A percentile compares a stretch with the other conserved stretches of the same genome.
Evolutionary conservation across 2,797 vertebrate genomes (phyloP).

Genomic region (Ctenosaura bakeri): DNA sequence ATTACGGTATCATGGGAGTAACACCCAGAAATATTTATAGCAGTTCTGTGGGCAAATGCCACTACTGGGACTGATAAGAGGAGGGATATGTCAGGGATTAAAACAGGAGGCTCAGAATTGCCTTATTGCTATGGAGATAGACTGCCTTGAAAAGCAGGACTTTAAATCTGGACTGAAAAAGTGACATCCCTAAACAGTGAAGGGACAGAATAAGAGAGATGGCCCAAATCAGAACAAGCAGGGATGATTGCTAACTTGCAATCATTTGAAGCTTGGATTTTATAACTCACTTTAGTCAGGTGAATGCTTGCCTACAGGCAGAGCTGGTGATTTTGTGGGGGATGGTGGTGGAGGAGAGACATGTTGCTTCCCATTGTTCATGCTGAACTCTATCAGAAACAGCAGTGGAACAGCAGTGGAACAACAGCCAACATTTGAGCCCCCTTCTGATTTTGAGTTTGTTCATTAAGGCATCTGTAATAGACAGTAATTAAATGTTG

Average conservation of each 20-base stretch:
- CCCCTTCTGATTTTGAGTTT: background rate
- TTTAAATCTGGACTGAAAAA: background rate
- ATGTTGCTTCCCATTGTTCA: background rate
- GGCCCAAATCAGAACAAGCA: constrained; percentile 36
- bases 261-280: background rate
- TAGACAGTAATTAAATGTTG: background rate
- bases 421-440: background rate
- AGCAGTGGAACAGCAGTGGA: background rate
- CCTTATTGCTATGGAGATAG: constrained; percentile 45
- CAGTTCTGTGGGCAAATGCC: constrained; percentile 27
- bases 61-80: constrained; percentile 39
- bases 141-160: constrained; percentile 13
- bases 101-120: constrained; percentile 22
- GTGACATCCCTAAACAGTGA: constrained; percentile 35
- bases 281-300: constrained; percentile 41
- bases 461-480: background rate
- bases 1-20: constrained; percentile 26
- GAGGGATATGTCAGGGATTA: constrained; percentile 35
- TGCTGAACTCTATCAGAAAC: background rate
- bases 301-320: background rate
- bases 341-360: background rate
- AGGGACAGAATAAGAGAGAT: constrained; percentile 10
- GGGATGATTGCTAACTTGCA: constrained; percentile 35
- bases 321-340: too few relatives aligned
- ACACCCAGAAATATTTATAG: constrained; percentile 40